Evolutionary conservation across 2,888 invertebrate species (phyloP), one percentile per base, ranked within the genome.

Genomic region (Athetis lepigone): DNA sequence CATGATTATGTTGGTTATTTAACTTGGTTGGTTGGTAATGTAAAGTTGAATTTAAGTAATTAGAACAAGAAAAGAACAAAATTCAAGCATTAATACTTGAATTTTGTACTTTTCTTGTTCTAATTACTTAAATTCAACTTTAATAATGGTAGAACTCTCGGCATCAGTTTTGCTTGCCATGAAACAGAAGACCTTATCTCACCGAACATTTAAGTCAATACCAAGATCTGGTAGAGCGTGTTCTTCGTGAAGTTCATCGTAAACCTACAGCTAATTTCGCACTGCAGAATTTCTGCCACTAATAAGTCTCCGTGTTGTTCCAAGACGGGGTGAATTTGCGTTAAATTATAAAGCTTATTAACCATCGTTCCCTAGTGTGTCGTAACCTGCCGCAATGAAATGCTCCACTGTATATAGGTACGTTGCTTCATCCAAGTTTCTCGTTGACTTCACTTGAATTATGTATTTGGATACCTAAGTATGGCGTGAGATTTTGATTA

Each of bases 331-430:
- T 80, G 85, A 85, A 85, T 90, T 89, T 88, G 83, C 87, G 84
- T 89, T 92, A 91, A 92, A 93, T 93, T 93, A 93, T 93, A 90
- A 90, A 92, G 89, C 92, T 92, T 92, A 93, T 92, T 91, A 93
- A 88, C 86, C 89, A 93, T 91, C 84, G 93, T 83, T 92, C 93
- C 93, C 93, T 58, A 36, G 92, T 83, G 94, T 84, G 88, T 85
- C 90, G 90, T 94, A 89, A 90, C 88, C 86, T 82, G 85, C 83
- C 87, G 84, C 88, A 89, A 88, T 88, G 91, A 88, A 92, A 90
- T 85, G 88, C 85, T 88, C 82, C 70, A 73, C 76, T 67, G 71
- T 77, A 33, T 11, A 33, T 33, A 79, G 76, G 69, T 72, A 81
- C 58, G 36, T 70, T 76, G 63, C 74, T 81, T 56, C 72, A 77